Conservation (phyloP, 2,113 vertebrate genomes). For the Phainopepla nitens region DNA sequence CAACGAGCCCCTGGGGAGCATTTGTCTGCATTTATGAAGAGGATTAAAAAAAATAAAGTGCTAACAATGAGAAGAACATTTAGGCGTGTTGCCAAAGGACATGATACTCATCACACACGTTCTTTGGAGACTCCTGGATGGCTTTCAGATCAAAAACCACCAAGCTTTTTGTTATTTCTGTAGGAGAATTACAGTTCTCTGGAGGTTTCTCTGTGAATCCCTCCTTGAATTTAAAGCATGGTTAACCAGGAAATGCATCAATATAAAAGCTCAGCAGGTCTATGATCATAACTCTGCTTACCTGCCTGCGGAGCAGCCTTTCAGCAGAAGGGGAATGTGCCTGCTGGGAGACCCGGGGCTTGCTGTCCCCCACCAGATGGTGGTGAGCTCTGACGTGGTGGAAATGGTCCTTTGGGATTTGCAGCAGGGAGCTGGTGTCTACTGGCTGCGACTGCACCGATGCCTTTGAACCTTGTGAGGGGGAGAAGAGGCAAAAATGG, state of each 20-base stretch:
- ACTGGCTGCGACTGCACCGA: conserved; percentile 84
- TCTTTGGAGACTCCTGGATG: conserved; percentile 26
- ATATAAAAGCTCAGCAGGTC: not conserved
- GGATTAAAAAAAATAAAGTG: conserved; percentile 1
- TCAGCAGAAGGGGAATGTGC: conserved; percentile 79
- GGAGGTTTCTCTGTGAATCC: not conserved
- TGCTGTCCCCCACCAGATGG: conserved; percentile 72
- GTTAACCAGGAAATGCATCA: not conserved
- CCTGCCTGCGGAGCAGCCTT: conserved; percentile 93
- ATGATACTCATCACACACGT: not conserved
- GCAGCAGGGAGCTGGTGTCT: conserved; percentile 74
- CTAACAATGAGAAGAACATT: conserved; percentile 21
- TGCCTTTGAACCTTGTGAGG: conserved; percentile 78
- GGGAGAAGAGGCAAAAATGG: not conserved
- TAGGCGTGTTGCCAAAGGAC: conserved; percentile 32
- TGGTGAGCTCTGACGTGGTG: conserved; percentile 78
- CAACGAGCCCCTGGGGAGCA: not conserved
- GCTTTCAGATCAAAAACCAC: conserved; percentile 35
- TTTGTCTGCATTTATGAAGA: conserved; percentile 36
- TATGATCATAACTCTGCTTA: conserved; percentile 35
- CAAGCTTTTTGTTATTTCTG: conserved; percentile 37
- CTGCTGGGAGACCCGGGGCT: conserved; percentile 78
- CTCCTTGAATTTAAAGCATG: not conserved
- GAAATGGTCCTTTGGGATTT: conserved; percentile 81
- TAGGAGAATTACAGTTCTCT: conserved; percentile 7